Evolutionary conservation across 2,888 invertebrate species (phyloP).

Genomic region (Sepiola atlantica): DNA sequence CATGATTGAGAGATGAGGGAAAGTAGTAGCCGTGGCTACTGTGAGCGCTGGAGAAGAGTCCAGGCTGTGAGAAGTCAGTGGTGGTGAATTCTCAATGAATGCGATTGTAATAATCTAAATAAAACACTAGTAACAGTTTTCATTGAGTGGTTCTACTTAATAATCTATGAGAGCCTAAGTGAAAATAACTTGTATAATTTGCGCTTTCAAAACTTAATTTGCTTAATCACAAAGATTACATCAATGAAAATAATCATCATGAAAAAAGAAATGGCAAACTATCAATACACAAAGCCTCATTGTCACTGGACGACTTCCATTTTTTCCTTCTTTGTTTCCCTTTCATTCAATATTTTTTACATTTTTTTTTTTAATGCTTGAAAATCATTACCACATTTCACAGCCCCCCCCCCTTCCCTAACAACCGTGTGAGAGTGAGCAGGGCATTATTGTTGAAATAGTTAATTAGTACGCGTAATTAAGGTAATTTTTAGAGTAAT

Average conservation of each 20-base stretch:
- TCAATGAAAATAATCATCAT: neutral
- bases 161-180: slow-evolving; percentile 9
- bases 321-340: neutral
- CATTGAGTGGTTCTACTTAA: neutral
- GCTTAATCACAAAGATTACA: slow-evolving; percentile 8
- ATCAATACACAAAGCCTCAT: slow-evolving; percentile 9
- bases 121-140: slow-evolving; percentile 7
- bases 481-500: slow-evolving; percentile 32
- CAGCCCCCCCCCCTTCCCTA: neutral
- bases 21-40: no score
- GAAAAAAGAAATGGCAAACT: neutral
- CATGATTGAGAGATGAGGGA: no score
- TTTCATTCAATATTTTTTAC: neutral
- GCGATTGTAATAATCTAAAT: neutral
- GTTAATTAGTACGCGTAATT: slow-evolving; percentile 1
- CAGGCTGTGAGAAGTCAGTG: no score
- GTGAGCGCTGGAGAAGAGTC: no score
- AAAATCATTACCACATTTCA: neutral
- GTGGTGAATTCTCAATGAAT: no score
- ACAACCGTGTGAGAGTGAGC: neutral
- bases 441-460: slow-evolving; percentile 12
- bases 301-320: neutral
- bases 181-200: slow-evolving; percentile 1
- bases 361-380: neutral
- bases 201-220: slow-evolving; percentile 4